Base-by-base conservation (phyloP, 2,113 vertebrate genomes). In the Diglossa brunneiventris region DNA sequence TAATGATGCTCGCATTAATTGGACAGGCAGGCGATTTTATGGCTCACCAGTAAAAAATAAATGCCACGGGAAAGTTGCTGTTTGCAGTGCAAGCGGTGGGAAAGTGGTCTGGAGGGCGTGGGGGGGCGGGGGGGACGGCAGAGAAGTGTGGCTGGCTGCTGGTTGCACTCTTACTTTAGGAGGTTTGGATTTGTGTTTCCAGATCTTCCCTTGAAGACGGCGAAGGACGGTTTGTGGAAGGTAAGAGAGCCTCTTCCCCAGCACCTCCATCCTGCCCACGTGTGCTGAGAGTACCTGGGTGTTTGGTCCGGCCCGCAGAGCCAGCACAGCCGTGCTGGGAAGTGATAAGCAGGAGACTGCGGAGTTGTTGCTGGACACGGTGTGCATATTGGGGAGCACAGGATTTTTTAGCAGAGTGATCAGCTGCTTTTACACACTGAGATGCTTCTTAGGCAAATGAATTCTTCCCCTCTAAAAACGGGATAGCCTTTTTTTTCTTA, bases 231-330 rank as follows among this genome's bases (percentile, higher is more conserved):
- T 66, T 33, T 80, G 86, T 81, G 53, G 90, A 93, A 96, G 96
- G 97, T 97, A 97, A 96, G 96, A 91, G 61, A 96, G 62, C 55
- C 56, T 75, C 50, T 95, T 50, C 27, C 41, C 21, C 44, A 39
- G 31, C 37, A 3, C 41, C 77, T 56, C 2, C 0, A 31, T 6
- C 30, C 31, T 56, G 56, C 56, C 79, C 63, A 50, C 17, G 10
- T 37, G n/a, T 24, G 2, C 47, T 39, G 41, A 9, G 61, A 7
- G 19, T 78, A 80, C 77, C 83, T 91, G 77, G 23, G 7, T 19
- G 7, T 78, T 75, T 33, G 58, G 69, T 69, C 70, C 30, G 91
- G 94, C 95, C 92, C 92, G 4, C 66, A 13, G 47, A 41, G 55
- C 72, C 67, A 42, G 83, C 63, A 9, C 27, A 1, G 18, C 47